Conservation (phyloP, 2,888 invertebrate genomes). For the Pyrocoelia pectoralis region DNA sequence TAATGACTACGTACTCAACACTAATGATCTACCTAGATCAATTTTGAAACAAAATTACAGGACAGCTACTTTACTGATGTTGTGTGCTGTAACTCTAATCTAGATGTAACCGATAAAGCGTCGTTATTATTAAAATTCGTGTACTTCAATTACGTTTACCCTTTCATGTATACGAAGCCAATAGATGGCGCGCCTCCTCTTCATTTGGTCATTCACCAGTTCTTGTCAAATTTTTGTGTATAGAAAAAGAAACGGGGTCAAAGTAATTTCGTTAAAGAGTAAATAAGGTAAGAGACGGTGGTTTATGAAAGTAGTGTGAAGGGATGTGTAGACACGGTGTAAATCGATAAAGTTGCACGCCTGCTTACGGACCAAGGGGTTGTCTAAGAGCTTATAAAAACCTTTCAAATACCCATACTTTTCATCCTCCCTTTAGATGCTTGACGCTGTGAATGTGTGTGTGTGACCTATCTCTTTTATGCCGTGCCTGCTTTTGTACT, state of each 20-base stretch:
- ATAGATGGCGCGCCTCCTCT: too few relatives aligned
- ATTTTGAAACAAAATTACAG: slow-evolving; percentile 26
- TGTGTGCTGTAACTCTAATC: slow-evolving; percentile 19
- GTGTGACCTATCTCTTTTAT: slow-evolving; percentile 35
- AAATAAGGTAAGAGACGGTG: slow-evolving; percentile 3
- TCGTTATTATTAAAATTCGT: slow-evolving; percentile 5
- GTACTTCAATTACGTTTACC: slow-evolving; percentile 10
- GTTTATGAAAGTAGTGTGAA: slow-evolving; percentile 33
- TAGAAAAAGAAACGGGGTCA: background rate
- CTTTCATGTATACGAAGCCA: too few relatives aligned
- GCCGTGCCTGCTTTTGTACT: slow-evolving; percentile 34
- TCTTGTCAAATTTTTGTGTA: too few relatives aligned
- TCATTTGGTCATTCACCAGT: too few relatives aligned
- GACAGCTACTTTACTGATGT: slow-evolving; percentile 21
- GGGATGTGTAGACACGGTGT: slow-evolving; percentile 36
- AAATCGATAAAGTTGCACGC: slow-evolving; percentile 37
- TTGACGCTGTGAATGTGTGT: slow-evolving; percentile 34
- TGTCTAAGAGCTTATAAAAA: slow-evolving; percentile 37
- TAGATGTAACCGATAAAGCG: slow-evolving; percentile 9
- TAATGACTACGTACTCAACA: slow-evolving; percentile 29
- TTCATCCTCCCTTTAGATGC: slow-evolving; percentile 30
- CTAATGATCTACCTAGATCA: slow-evolving; percentile 16
- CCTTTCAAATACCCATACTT: slow-evolving; percentile 38
- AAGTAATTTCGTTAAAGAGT: background rate
- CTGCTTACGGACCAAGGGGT: slow-evolving; percentile 35